phyloP scores from a whole-genome alignment of 2,113 vertebrate species.

The Acrocephalus kingi region DNA sequence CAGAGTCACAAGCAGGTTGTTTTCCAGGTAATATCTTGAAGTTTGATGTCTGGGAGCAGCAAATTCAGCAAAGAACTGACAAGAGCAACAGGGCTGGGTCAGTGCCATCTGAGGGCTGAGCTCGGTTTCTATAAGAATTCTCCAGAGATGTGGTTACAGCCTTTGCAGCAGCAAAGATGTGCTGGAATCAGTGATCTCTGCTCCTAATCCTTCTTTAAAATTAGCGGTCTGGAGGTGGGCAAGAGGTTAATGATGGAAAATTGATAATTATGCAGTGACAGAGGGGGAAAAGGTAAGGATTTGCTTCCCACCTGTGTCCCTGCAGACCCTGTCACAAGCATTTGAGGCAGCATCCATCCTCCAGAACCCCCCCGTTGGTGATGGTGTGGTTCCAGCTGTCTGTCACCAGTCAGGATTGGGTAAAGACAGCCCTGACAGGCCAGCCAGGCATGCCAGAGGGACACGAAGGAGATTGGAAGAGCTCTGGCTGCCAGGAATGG shows the following conservation, averaged over 20 bases:
- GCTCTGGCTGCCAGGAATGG: not conserved
- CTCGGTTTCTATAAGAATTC: not conserved
- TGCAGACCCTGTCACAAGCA: not conserved
- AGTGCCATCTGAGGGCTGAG: not conserved
- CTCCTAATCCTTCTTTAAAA: not conserved
- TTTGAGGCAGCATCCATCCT: not conserved
- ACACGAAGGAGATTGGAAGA: not conserved
- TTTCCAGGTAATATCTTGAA: not conserved
- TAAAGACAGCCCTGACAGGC: not conserved
- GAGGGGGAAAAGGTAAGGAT: not conserved
- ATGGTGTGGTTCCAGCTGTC: not conserved
- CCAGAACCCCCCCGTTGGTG: not conserved
- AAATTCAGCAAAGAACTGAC: no score
- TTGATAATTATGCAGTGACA: not conserved
- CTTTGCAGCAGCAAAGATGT: not conserved
- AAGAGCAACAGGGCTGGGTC: not conserved
- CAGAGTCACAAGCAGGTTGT: not conserved
- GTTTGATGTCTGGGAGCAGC: not conserved
- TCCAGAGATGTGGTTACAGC: not conserved
- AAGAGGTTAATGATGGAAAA: not conserved
- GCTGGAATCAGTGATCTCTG: not conserved
- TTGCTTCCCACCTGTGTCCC: rapidly evolving
- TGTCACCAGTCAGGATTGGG: rapidly evolving
- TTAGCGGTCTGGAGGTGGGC: not conserved
- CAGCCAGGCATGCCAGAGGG: not conserved